These are phyloP conservation scores for Callaeas wilsoni DNA, from an alignment of 2,113 vertebrate species.

Conservation along the genomic window DNA sequence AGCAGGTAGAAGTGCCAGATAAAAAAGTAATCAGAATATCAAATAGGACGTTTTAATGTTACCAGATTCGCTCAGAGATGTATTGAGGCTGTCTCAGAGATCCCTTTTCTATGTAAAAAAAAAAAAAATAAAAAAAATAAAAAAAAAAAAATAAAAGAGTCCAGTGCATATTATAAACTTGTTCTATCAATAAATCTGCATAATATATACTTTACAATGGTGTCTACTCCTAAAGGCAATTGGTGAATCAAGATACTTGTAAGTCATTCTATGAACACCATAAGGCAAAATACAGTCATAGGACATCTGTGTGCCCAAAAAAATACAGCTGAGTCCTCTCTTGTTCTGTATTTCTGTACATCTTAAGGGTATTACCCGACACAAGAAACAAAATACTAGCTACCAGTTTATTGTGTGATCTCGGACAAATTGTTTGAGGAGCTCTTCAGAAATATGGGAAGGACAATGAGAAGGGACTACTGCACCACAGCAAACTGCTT, in stretches of 20 bases:
- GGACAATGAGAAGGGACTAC: neutral
- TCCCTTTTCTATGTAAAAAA: neutral
- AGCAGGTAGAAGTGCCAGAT: neutral
- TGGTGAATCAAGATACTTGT: neutral
- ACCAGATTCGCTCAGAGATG: neutral
- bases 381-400: neutral
- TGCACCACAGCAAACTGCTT: neutral
- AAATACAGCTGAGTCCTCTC: neutral
- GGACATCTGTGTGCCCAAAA: neutral
- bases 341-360: neutral
- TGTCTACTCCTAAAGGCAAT: neutral
- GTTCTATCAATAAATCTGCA: neutral
- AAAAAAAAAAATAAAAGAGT: neutral
- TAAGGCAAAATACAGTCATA: neutral
- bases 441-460: neutral
- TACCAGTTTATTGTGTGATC: neutral
- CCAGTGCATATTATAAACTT: neutral
- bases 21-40: neutral
- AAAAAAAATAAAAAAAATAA: neutral
- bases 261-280: neutral
- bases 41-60: neutral
- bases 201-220: neutral
- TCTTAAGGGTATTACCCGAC: neutral
- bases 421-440: neutral
- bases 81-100: neutral